Evolutionary conservation across 1,140 invertebrate species (phyloP).

Genomic region (Drosophila hydei): DNA sequence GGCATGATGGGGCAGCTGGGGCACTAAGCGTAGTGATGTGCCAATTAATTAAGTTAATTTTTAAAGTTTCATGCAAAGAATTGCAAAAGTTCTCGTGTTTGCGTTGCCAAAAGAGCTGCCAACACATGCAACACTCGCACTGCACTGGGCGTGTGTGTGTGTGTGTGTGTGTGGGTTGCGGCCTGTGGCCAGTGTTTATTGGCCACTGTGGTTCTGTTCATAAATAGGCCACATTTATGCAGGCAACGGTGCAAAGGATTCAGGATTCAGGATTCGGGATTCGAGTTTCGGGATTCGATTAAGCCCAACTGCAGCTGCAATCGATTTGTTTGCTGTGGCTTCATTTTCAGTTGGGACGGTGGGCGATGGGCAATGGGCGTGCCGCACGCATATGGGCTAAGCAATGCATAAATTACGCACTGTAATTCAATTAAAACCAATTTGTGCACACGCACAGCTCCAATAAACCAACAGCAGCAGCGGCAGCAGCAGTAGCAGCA

Average conservation of each 20-base stretch:
- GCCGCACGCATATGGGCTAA: constrained; percentile 24
- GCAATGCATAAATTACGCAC: constrained; percentile 77
- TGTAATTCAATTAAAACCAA: constrained; percentile 77
- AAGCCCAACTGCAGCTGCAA: constrained; percentile 3
- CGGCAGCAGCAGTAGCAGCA: too few relatives aligned
- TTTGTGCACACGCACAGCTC: constrained; percentile 53
- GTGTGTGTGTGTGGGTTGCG: background rate
- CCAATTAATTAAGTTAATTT: constrained; percentile 65
- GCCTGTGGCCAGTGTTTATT: constrained; percentile 1
- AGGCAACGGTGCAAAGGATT: constrained; percentile 24
- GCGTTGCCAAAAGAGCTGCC: too few relatives aligned
- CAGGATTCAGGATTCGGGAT: too few relatives aligned
- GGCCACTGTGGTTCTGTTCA: constrained; percentile 17
- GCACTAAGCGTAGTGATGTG: constrained; percentile 42
- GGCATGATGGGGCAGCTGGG: too few relatives aligned
- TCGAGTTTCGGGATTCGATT: constrained; percentile 15
- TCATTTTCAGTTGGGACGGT: background rate
- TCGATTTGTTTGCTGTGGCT: constrained; percentile 3
- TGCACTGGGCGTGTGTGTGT: background rate
- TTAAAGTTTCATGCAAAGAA: constrained; percentile 32
- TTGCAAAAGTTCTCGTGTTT: constrained; percentile 16
- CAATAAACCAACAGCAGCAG: background rate
- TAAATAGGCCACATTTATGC: constrained; percentile 48
- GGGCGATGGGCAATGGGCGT: background rate
- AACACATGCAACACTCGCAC: too few relatives aligned